These are phyloP conservation scores for Chroicocephalus ridibundus DNA, from an alignment of 2,113 vertebrate species.

Conservation along the genomic window DNA sequence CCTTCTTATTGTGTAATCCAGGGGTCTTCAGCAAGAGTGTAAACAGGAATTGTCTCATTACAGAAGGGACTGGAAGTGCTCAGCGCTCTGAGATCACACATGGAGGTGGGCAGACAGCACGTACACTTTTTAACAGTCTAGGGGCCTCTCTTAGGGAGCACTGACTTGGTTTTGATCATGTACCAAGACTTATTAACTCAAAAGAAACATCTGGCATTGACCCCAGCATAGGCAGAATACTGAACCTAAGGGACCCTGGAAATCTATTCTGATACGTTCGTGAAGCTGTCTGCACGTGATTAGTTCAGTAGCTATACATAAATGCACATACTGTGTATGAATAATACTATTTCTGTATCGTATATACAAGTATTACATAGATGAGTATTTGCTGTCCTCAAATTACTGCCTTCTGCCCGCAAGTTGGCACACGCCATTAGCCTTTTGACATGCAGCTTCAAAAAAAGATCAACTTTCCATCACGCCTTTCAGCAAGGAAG, in stretches of 20 bases:
- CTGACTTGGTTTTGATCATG: neutral
- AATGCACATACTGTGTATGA: neutral
- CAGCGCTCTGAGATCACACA: constrained; percentile 28
- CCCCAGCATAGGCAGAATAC: neutral
- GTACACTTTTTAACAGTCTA: neutral
- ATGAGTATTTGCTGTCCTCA: neutral
- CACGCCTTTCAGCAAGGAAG: neutral
- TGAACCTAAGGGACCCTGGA: neutral
- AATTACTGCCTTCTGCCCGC: neutral
- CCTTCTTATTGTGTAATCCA: neutral
- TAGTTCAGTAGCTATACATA: neutral
- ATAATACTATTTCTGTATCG: neutral
- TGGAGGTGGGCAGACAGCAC: constrained; percentile 42
- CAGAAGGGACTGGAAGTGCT: constrained; percentile 51
- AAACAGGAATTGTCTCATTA: constrained; percentile 36
- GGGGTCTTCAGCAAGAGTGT: neutral
- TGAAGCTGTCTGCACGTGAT: neutral
- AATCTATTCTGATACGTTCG: neutral
- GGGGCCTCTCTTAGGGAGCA: neutral
- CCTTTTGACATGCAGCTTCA: neutral
- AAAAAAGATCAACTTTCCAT: neutral
- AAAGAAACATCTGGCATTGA: neutral
- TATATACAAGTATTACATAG: neutral
- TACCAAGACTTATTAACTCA: neutral
- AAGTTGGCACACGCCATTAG: neutral